phyloP scores from a whole-genome alignment of 2,888 invertebrate genomes.

The Agonopterix subpropinquella region DNA sequence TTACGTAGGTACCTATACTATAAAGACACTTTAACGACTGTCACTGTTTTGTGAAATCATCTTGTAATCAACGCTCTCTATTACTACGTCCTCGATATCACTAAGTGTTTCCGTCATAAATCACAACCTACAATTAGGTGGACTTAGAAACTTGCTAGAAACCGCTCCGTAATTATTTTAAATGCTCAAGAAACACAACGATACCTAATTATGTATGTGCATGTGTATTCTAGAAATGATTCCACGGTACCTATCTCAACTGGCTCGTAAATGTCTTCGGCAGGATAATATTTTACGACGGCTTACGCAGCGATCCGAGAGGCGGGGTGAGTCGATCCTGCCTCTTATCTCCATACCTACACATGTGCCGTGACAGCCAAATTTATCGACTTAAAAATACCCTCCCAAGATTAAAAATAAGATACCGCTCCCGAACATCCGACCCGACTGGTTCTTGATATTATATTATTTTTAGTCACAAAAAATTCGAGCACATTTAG shows the following conservation, averaged over 20 bases:
- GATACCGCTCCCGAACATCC: constrained; percentile 48
- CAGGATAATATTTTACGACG: constrained; percentile 72
- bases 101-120: too few relatives aligned
- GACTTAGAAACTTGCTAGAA: too few relatives aligned
- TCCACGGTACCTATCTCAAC: constrained; percentile 62
- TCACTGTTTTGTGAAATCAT: too few relatives aligned
- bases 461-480: constrained; percentile 46
- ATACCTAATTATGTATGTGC: constrained; percentile 8
- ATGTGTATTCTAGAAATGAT: constrained; percentile 45
- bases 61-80: too few relatives aligned
- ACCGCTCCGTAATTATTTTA: too few relatives aligned
- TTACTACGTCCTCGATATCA: too few relatives aligned
- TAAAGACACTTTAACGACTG: too few relatives aligned
- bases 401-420: constrained; percentile 62
- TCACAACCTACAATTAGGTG: too few relatives aligned
- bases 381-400: constrained; percentile 72
- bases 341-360: constrained; percentile 59
- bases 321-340: constrained; percentile 35
- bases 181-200: too few relatives aligned
- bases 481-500: constrained; percentile 12
- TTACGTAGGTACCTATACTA: too few relatives aligned
- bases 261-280: constrained; percentile 62
- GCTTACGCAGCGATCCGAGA: constrained; percentile 40
- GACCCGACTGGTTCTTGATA: constrained; percentile 34
- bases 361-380: constrained; percentile 69